Base-by-base conservation (phyloP, 2,113 vertebrate species). In the Sminthopsis crassicaudata region DNA sequence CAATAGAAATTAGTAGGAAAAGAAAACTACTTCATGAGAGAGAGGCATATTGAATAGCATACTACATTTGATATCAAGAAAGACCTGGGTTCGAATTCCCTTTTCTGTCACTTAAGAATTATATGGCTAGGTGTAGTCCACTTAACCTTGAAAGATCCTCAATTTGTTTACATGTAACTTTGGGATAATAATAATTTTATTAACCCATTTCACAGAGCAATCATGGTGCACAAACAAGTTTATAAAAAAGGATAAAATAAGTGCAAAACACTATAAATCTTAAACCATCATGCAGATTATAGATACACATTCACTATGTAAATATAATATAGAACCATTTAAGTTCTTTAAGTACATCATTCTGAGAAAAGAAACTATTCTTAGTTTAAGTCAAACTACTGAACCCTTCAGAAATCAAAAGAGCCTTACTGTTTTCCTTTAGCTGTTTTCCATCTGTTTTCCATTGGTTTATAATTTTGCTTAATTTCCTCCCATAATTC, bases 281-380 rank as follows among this genome's bases (percentile, higher is more conserved):
- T 84, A 84, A 42, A 84, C 6, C n/a, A 42, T 16, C 6, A 84
- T 84, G 2, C 8, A 84, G 16, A 42, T 51, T 51, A 50, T 50
- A 50, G 6, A 7, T 50, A 50, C n/a, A 84, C 53, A 14, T 46
- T 95, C 91, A 42, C 57, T 92, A 46, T 3, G 26, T 76, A 96
- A 0, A 60, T 46, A 84, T 3, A 92, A 90, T 3, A 52, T 88
- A 92, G 51, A 94, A 76, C 91, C 60, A 42, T 19, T 91, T 91
- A 19, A 25, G n/a, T 93, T 25, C 36, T 10, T 76, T 94, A 60
- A 36, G 0, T 25, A 91, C 88, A 94, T 95, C 51, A 93, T 24
- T 88, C 51, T 97, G 51, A 46, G 90, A 96, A 94, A 16, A 94
- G 93, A 95, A 8, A 36, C 90, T 54, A 89, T 19, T 88, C 88